Percentiles rank a stretch among this genome's conserved stretches.
Evolutionary conservation across 2,113 vertebrate genomes (phyloP).

Genomic region (Sander vitreus): DNA sequence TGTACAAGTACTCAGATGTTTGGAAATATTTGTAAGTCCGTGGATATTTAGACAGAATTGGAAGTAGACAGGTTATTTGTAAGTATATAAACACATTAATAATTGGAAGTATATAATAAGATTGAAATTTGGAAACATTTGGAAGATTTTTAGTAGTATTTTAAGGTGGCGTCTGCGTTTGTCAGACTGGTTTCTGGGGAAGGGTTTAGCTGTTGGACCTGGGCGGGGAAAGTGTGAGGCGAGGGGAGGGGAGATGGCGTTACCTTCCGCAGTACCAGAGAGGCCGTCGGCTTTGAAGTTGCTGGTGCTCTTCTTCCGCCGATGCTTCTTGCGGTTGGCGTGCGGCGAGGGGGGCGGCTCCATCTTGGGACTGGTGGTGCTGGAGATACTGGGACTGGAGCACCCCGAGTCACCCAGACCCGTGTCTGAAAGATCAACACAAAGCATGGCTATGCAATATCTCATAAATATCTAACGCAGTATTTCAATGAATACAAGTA

Average conservation of each 20-base stretch:
- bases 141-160: background rate
- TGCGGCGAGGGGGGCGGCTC: constrained; percentile 97
- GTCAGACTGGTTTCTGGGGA: background rate
- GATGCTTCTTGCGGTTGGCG: constrained; percentile 98
- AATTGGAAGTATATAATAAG: background rate
- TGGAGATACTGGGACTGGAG: constrained; percentile 96
- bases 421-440: constrained; percentile 83
- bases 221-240: constrained; percentile 63
- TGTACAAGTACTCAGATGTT: too few relatives aligned
- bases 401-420: constrained; percentile 94
- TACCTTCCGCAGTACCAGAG: constrained; percentile 96
- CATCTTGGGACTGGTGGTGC: constrained; percentile 95
- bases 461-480: too few relatives aligned
- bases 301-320: constrained; percentile 98
- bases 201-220: background rate
- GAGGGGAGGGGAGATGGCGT: constrained; percentile 63
- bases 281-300: constrained; percentile 97
- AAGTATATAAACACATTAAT: background rate
- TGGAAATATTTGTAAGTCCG: too few relatives aligned
- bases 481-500: too few relatives aligned
- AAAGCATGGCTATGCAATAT: too few relatives aligned
- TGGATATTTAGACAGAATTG: background rate
- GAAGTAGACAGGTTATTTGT: background rate
- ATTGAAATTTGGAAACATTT: too few relatives aligned
- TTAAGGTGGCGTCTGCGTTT: background rate